Evolutionary conservation across 2,797 vertebrate species (phyloP).

Genomic region (Pygocentrus nattereri): DNA sequence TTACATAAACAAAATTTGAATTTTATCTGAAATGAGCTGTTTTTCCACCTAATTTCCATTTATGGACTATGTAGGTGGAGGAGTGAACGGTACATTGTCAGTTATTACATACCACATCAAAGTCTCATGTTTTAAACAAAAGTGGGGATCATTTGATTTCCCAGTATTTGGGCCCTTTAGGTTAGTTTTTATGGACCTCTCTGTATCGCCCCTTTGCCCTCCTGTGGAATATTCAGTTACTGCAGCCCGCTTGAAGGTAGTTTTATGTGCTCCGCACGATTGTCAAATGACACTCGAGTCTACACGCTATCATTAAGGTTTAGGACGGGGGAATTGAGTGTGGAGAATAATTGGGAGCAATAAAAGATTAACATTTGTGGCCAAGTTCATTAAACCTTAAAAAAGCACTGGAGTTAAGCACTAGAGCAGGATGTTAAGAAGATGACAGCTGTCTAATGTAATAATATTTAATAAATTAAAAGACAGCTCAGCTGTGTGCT

Average conservation of each 20-base stretch:
- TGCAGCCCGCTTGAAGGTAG: constrained; percentile 3
- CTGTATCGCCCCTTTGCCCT: not conserved
- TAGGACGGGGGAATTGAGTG: constrained; percentile 66
- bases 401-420: constrained; percentile 57
- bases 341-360: constrained; percentile 75
- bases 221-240: constrained; percentile 15
- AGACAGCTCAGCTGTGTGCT: constrained; percentile 32
- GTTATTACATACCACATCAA: too few relatives aligned
- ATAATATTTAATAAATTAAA: constrained; percentile 57
- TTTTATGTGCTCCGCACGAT: constrained; percentile 51
- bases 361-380: constrained; percentile 76
- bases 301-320: constrained; percentile 48
- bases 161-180: not conserved
- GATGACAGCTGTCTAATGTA: constrained; percentile 52
- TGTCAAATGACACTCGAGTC: constrained; percentile 55
- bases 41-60: too few relatives aligned
- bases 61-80: too few relatives aligned
- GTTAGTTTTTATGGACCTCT: not conserved
- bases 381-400: constrained; percentile 77
- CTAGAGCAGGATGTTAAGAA: constrained; percentile 47
- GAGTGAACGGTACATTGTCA: too few relatives aligned
- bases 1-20: too few relatives aligned
- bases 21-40: too few relatives aligned
- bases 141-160: too few relatives aligned
- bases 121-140: too few relatives aligned